Base-by-base conservation (phyloP, 2,888 invertebrate species). In the Diloba caeruleocephala region DNA sequence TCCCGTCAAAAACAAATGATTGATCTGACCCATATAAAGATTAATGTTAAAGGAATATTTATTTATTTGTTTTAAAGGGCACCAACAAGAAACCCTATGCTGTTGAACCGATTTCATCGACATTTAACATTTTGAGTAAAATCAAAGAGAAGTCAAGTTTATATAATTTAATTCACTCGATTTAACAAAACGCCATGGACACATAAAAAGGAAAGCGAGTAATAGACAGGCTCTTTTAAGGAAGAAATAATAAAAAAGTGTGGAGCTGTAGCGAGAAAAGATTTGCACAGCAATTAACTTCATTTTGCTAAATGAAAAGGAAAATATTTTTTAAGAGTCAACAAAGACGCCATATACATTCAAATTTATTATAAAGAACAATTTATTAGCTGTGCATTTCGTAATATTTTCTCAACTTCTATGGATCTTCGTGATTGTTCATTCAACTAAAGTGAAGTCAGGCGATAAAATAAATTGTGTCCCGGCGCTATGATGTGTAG, bases 231-330 rank as follows among this genome's bases (percentile, higher is more conserved):
- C 25, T 23, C n/a, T 26, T 59, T 56, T 37, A n/a, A 56, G 34
- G 19, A 42, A 39, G 15, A 44, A 37, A 56, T 48, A 42, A 55
- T 45, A 43, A 39, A 51, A 57, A 56, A 49, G 41, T 48, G 58
- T 51, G 33, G 53, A 42, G 49, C 33, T 50, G 37, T 31, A 42
- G 29, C 10, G 26, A 25, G 41, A 44, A 49, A 50, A 50, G 51
- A 53, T 54, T 64, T 57, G 58, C 46, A 57, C 32, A 53, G 54
- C 60, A 68, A 71, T 62, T 69, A 70, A 57, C 46, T 54, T 69
- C 38, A 48, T 62, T 66, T 48, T 45, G 36, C 23, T 46, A 56
- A 63, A 64, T 60, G 51, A 68, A 63, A 63, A 61, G 39, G 28
- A 57, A 61, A 54, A 58, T 55, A 55, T 58, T 57, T 66, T 39